A percentile compares a stretch with the other conserved stretches of the same genome.
Evolutionary conservation across 2,888 invertebrate genomes (phyloP).

Genomic region (Hymenopus coronatus): DNA sequence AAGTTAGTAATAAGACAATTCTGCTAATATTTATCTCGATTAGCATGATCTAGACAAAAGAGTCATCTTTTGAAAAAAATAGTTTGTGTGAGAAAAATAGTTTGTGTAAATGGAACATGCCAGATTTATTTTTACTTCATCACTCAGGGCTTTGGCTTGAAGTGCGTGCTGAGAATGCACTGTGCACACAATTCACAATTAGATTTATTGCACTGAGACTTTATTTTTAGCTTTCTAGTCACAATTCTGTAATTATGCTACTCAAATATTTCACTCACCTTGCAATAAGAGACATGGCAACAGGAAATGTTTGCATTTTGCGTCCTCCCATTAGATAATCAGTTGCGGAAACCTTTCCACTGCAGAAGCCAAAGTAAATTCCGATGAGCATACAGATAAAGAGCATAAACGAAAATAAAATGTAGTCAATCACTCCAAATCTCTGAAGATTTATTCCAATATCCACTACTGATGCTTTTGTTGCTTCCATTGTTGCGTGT

Average conservation of each 20-base stretch:
- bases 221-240: background rate
- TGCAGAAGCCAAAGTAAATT: conserved; percentile 74
- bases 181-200: too few relatives aligned
- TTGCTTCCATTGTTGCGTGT: background rate
- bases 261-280: conserved; percentile 53
- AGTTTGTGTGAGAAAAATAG: too few relatives aligned
- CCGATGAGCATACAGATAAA: conserved; percentile 74
- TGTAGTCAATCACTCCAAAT: conserved; percentile 72
- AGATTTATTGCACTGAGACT: too few relatives aligned
- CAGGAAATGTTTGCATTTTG: conserved; percentile 77
- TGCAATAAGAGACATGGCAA: conserved; percentile 80
- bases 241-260: background rate
- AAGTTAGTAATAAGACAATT: too few relatives aligned
- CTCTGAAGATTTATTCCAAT: conserved; percentile 53
- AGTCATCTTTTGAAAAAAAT: too few relatives aligned
- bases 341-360: conserved; percentile 55
- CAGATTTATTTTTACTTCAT: too few relatives aligned
- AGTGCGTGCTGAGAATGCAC: too few relatives aligned
- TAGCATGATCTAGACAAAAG: too few relatives aligned
- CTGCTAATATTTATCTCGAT: too few relatives aligned
- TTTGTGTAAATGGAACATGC: too few relatives aligned
- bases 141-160: too few relatives aligned
- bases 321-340: conserved; percentile 80
- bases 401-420: conserved; percentile 74
- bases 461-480: background rate